Evolutionary conservation across 2,888 invertebrate genomes (phyloP).

Genomic region (Stenchaetothrips biformis): DNA sequence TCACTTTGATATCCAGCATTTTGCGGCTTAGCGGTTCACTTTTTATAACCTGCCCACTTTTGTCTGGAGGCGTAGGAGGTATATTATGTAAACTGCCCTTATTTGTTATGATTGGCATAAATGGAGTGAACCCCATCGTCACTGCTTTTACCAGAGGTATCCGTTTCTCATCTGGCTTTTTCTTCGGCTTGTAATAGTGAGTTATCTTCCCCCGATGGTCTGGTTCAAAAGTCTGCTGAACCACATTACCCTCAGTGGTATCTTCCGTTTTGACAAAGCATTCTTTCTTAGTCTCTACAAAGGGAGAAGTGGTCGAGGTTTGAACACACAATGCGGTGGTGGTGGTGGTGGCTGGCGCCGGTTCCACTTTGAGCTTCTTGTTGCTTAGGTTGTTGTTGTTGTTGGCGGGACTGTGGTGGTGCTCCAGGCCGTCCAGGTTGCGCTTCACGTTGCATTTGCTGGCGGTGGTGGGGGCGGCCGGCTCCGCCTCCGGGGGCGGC

Average conservation of each 20-base stretch:
- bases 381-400: background rate
- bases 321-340: background rate
- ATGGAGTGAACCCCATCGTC: conserved; percentile 1
- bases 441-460: background rate
- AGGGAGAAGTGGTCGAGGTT: background rate
- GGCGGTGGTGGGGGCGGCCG: conserved; percentile 1
- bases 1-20: conserved; percentile 8
- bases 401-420: background rate
- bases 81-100: background rate
- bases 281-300: background rate
- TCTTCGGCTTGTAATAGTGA: conserved; percentile 9
- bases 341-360: background rate
- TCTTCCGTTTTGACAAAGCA: conserved; percentile 1
- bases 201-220: background rate
- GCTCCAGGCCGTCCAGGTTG: background rate
- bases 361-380: conserved; percentile 7
- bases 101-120: background rate
- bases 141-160: background rate
- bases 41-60: background rate
- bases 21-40: background rate
- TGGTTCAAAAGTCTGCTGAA: background rate
- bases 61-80: background rate
- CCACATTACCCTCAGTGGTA: background rate
- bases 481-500: background rate
- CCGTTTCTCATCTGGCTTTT: background rate